Evolutionary conservation across 2,888 invertebrate species (phyloP).

Genomic region (Andrena chrysosceles): DNA sequence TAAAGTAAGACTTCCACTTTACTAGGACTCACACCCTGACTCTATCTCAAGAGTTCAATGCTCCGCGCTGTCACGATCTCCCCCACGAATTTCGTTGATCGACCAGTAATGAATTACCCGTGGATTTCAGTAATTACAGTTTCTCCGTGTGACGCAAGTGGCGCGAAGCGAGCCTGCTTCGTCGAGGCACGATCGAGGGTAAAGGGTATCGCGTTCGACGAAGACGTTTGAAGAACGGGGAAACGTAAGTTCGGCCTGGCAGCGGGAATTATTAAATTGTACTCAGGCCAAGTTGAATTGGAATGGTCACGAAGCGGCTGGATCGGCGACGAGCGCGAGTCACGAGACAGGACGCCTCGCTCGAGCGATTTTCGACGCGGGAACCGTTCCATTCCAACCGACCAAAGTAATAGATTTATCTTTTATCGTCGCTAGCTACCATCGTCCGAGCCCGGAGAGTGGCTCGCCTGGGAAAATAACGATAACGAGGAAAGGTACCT

Average conservation of each 20-base stretch:
- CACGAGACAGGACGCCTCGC: conserved; percentile 41
- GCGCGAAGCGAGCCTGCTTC: not conserved
- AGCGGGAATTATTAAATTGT: conserved; percentile 53
- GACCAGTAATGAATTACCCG: not conserved
- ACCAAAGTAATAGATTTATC: conserved; percentile 22
- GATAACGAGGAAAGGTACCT: conserved; percentile 18
- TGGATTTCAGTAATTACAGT: conserved; percentile 5
- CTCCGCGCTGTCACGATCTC: not conserved
- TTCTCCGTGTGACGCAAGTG: conserved; percentile 16
- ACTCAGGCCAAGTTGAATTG: conserved; percentile 36
- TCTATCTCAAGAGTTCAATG: not conserved
- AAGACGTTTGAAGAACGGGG: conserved; percentile 8
- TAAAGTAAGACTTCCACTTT: not conserved
- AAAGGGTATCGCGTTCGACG: conserved; percentile 38
- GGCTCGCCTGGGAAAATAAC: not conserved
- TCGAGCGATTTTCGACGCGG: conserved; percentile 36
- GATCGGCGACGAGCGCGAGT: conserved; percentile 48
- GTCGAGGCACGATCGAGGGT: conserved; percentile 17
- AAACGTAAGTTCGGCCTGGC: not conserved
- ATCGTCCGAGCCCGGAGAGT: not conserved
- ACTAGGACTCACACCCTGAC: not conserved
- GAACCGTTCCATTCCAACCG: conserved; percentile 11
- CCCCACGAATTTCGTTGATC: not conserved
- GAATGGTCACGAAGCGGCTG: conserved; percentile 45
- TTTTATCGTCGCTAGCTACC: conserved; percentile 13